phyloP scores from a whole-genome alignment of 2,113 vertebrate species.

The Podarcis raffonei region DNA sequence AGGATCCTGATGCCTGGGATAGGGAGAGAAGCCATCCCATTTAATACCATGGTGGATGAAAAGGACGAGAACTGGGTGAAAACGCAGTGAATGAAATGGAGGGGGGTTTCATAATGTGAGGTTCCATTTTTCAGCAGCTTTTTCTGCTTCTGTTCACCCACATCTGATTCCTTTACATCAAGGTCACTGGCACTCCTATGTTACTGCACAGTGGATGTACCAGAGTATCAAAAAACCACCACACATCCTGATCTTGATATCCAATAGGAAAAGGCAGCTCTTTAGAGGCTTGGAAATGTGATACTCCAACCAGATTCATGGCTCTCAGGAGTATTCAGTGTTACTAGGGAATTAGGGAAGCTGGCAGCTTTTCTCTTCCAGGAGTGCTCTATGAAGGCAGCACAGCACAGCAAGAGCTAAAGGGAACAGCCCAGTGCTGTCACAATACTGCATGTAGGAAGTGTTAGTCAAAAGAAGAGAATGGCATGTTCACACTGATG shows the following conservation, averaged over 20 bases:
- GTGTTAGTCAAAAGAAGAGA: conserved; percentile 9
- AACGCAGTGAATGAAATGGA: not conserved
- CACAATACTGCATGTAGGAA: not conserved
- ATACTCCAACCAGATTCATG: rapidly evolving
- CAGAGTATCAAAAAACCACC: not conserved
- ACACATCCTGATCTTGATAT: not conserved
- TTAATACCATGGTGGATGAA: rapidly evolving
- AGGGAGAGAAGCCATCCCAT: rapidly evolving
- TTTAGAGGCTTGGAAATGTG: not conserved
- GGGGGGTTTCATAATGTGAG: not conserved
- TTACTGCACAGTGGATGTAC: not conserved
- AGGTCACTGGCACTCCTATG: rapidly evolving
- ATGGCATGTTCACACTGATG: not conserved
- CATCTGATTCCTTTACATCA: not conserved
- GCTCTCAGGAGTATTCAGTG: rapidly evolving
- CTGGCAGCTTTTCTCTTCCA: not conserved
- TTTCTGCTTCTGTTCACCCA: not conserved
- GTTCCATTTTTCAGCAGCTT: not conserved
- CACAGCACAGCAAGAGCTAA: not conserved
- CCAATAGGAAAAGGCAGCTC: not conserved
- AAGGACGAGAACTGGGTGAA: not conserved
- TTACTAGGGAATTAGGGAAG: not conserved
- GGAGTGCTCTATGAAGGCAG: not conserved
- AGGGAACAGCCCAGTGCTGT: not conserved
- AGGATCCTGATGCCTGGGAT: not conserved